Conservation (phyloP, 2,113 vertebrate species). For the Osmerus mordax region DNA sequence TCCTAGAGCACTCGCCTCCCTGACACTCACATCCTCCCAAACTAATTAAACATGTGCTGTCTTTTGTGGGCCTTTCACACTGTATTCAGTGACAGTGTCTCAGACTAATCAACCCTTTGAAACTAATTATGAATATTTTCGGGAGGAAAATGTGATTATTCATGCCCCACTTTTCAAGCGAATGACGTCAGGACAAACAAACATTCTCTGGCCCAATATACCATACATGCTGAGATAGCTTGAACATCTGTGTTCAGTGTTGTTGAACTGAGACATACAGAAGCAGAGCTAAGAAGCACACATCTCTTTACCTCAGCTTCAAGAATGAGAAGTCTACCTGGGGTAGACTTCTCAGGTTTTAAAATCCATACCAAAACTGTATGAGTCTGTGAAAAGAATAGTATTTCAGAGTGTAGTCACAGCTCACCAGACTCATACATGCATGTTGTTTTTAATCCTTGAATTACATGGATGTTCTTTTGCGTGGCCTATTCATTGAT, state of each 20-base stretch:
- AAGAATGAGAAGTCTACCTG: too few species aligned
- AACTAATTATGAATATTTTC: constrained; percentile 60
- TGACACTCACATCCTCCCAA: constrained; percentile 34
- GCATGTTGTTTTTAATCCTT: too few species aligned
- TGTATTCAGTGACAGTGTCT: constrained; percentile 50
- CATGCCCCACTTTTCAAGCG: constrained; percentile 46
- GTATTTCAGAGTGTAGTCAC: too few species aligned
- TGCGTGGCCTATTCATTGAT: too few species aligned
- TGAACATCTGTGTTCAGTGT: constrained; percentile 36
- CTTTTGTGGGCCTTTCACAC: constrained; percentile 32
- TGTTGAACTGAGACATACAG: neutral
- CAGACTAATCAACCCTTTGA: constrained; percentile 60
- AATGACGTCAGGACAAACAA: constrained; percentile 43
- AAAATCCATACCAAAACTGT: too few species aligned
- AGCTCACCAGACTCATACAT: too few species aligned
- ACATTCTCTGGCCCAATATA: neutral
- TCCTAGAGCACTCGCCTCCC: constrained; percentile 21
- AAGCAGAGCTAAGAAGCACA: too few species aligned
- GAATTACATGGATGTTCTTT: too few species aligned
- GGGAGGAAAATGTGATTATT: constrained; percentile 62
- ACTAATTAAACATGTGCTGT: constrained; percentile 51
- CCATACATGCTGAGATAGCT: constrained; percentile 14
- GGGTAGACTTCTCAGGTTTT: too few species aligned
- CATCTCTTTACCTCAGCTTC: too few species aligned
- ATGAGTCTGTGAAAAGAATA: too few species aligned